Conservation (phyloP, 2,113 vertebrate species). For the Columba livia region DNA sequence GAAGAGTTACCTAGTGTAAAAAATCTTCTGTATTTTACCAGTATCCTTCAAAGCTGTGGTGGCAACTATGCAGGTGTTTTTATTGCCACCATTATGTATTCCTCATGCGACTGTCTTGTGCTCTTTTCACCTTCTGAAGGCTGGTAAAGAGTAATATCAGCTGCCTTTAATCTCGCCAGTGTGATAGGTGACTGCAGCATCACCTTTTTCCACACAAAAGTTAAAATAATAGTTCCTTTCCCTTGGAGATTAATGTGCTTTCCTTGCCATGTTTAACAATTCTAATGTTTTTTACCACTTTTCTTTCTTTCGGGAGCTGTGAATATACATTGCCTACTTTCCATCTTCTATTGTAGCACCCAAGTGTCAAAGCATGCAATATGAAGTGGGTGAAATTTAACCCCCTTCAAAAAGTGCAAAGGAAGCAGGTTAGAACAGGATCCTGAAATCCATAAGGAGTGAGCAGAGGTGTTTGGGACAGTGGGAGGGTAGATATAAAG, state of each 20-base stretch:
- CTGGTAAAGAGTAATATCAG: not conserved
- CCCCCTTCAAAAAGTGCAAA: not conserved
- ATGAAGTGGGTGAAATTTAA: not conserved
- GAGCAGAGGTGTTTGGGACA: not conserved
- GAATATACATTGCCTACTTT: conserved; percentile 12
- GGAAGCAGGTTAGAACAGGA: not conserved
- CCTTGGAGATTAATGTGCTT: not conserved
- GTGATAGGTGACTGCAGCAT: conserved; percentile 58
- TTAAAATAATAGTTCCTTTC: conserved; percentile 52
- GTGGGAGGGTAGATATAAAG: not conserved
- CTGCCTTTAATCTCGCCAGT: conserved; percentile 40
- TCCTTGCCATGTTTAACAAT: conserved; percentile 45
- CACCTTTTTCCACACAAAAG: conserved; percentile 46
- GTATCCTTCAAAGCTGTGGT: not conserved
- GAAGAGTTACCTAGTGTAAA: not conserved
- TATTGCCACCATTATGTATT: not conserved
- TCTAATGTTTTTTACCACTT: conserved; percentile 49
- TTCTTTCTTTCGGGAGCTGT: conserved; percentile 30
- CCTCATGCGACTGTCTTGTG: not conserved
- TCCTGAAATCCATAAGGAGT: not conserved
- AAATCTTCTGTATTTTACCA: not conserved
- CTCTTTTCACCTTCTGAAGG: not conserved
- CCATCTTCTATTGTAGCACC: not conserved
- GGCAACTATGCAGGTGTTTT: not conserved
- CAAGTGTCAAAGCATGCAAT: not conserved